Conservation (phyloP, 2,888 invertebrate genomes). For the Anthophora plumipes region DNA sequence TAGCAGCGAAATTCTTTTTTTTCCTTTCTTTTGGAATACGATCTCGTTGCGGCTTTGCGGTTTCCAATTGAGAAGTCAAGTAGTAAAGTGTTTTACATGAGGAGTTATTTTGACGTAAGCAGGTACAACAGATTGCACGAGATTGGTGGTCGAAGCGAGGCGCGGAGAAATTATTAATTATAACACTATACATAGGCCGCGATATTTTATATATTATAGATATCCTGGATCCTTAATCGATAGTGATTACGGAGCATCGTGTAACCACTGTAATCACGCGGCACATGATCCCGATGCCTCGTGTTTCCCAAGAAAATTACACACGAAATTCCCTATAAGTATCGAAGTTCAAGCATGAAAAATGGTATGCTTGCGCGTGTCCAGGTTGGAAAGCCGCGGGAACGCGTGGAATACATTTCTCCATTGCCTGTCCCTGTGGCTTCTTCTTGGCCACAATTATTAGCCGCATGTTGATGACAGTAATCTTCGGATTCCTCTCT, state of each 20-base stretch:
- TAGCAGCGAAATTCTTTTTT: conserved; percentile 35
- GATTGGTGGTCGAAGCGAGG: conserved; percentile 12
- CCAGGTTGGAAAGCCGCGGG: neutral
- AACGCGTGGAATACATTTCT: conserved; percentile 9
- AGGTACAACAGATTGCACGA: conserved; percentile 17
- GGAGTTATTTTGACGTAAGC: conserved; percentile 12
- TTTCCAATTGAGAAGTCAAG: conserved; percentile 52
- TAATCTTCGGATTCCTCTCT: conserved; percentile 34
- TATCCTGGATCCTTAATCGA: conserved; percentile 24
- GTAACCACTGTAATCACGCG: conserved; percentile 45
- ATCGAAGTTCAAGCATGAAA: conserved; percentile 16
- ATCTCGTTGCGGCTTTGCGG: conserved; percentile 50
- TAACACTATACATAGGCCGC: conserved; percentile 1
- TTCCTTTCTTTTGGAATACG: conserved; percentile 7
- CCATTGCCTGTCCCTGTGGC: conserved; percentile 28
- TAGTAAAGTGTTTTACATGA: conserved; percentile 37
- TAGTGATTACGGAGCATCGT: conserved; percentile 20
- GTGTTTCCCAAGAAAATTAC: conserved; percentile 36
- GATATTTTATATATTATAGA: conserved; percentile 12
- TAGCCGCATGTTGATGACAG: conserved; percentile 40
- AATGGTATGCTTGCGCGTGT: neutral
- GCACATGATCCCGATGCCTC: conserved; percentile 9
- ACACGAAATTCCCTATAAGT: conserved; percentile 33
- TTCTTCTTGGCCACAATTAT: conserved; percentile 42
- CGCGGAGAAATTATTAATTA: conserved; percentile 41